These are phyloP conservation scores for Glomeris maerens DNA, from an alignment of 1,140 invertebrate species.

Conservation along the genomic window DNA sequence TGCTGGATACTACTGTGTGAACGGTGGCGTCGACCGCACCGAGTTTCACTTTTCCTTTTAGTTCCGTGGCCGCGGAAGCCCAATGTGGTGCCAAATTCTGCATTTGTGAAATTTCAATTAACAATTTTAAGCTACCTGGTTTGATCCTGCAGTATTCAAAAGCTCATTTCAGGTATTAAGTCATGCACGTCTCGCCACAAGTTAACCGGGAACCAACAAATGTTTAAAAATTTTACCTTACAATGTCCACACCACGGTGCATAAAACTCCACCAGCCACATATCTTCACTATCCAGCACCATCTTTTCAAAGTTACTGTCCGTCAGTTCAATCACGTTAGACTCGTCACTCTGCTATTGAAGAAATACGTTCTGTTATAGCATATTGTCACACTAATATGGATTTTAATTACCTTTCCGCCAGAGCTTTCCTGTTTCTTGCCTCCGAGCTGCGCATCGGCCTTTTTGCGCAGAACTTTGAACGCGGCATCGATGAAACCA, in stretches of 20 bases:
- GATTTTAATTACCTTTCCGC: not conserved
- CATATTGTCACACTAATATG: not conserved
- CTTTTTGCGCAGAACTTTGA: slow-evolving; percentile 53
- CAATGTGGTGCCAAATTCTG: slow-evolving; percentile 87
- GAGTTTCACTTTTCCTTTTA: slow-evolving; percentile 86
- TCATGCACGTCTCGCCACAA: no score
- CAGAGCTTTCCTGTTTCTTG: slow-evolving; percentile 28
- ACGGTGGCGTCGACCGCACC: slow-evolving; percentile 94
- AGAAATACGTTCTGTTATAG: slow-evolving; percentile 5
- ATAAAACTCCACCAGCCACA: slow-evolving; percentile 95
- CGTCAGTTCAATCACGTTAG: slow-evolving; percentile 75
- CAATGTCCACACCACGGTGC: slow-evolving; percentile 96
- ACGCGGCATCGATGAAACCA: slow-evolving; percentile 65
- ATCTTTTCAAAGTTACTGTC: slow-evolving; percentile 86
- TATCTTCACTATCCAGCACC: slow-evolving; percentile 76
- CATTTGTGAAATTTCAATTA: no score
- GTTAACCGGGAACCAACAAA: no score
- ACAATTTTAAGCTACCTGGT: no score
- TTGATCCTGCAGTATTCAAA: no score
- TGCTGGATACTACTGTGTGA: slow-evolving; percentile 53
- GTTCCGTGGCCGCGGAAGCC: slow-evolving; percentile 78
- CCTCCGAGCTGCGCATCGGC: slow-evolving; percentile 48
- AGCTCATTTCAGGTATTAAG: no score
- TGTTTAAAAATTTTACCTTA: no score
- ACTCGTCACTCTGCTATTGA: slow-evolving; percentile 27